Evolutionary conservation across 2,113 vertebrate species (phyloP).

Genomic region (Calyptommatus sinebrachiatus): DNA sequence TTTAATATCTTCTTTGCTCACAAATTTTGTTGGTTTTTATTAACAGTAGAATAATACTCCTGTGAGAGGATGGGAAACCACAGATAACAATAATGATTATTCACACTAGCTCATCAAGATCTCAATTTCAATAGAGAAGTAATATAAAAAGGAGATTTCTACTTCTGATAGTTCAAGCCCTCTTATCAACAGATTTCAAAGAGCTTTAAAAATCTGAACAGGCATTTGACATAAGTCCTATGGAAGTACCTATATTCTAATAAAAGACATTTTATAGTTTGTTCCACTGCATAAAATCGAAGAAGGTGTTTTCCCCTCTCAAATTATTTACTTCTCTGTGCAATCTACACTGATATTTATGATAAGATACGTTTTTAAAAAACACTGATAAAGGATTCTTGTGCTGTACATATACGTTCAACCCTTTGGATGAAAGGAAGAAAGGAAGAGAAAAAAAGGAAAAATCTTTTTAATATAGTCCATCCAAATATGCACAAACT

Average conservation of each 20-base stretch:
- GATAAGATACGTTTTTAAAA: not conserved
- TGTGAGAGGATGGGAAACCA: slow-evolving; percentile 13
- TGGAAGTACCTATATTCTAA: accelerated
- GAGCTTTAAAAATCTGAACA: slow-evolving; percentile 12
- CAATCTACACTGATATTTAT: not conserved
- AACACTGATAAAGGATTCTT: not conserved
- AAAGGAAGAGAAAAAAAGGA: not conserved
- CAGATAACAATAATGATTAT: slow-evolving; percentile 15
- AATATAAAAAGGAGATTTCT: slow-evolving; percentile 22
- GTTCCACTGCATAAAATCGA: not conserved
- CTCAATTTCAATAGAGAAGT: slow-evolving; percentile 1
- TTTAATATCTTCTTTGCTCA: slow-evolving; percentile 39
- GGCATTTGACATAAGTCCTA: not conserved
- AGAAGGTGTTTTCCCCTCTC: not conserved
- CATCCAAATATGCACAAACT: not conserved
- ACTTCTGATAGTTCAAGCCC: not conserved
- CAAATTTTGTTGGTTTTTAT: slow-evolving; percentile 39
- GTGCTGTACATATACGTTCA: not conserved
- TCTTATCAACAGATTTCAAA: slow-evolving; percentile 1
- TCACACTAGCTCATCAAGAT: not conserved
- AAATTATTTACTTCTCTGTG: not conserved
- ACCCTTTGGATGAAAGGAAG: not conserved
- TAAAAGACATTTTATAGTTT: not conserved
- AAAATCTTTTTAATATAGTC: not conserved
- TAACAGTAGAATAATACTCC: slow-evolving; percentile 24